Conservation (phyloP, 1,140 invertebrate genomes). For the Psilanteris sp. region DNA sequence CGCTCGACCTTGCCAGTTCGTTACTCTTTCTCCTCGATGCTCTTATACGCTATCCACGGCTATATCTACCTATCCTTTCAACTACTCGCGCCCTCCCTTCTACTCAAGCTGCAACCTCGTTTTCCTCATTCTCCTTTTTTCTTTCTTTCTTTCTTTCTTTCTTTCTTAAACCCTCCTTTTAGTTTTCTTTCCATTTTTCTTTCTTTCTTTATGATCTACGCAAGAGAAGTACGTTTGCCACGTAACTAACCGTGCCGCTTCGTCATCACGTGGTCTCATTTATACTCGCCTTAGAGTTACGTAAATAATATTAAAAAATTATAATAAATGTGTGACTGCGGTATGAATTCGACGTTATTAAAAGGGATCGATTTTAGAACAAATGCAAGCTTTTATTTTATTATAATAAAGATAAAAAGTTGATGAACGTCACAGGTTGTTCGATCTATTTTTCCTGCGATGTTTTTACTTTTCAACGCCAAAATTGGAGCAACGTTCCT, state of each 20-base stretch:
- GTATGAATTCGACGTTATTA: conserved; percentile 61
- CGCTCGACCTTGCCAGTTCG: conserved; percentile 79
- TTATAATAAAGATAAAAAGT: conserved; percentile 40
- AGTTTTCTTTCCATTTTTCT: conserved; percentile 19
- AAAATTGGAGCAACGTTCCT: conserved; percentile 19
- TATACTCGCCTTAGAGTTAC: conserved; percentile 58
- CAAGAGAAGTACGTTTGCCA: conserved; percentile 51
- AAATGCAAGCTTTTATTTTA: conserved; percentile 24
- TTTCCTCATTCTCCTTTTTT: conserved; percentile 7
- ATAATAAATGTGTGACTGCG: conserved; percentile 20
- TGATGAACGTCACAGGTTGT: conserved; percentile 30
- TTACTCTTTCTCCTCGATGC: conserved; percentile 75
- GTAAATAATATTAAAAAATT: no score
- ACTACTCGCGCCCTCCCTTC: conserved; percentile 38
- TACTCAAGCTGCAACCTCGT: conserved; percentile 5
- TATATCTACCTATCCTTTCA: conserved; percentile 62
- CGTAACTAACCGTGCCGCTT: conserved; percentile 59
- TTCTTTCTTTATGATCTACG: conserved; percentile 41
- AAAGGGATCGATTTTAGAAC: conserved; percentile 42
- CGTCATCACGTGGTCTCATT: conserved; percentile 66
- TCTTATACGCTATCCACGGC: conserved; percentile 48
- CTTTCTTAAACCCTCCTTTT: conserved; percentile 27
- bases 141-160: conserved; percentile 24
- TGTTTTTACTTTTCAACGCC: conserved; percentile 9
- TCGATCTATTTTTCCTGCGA: background rate